Conservation (phyloP, 2,113 vertebrate genomes). For the Chitala chitala region DNA sequence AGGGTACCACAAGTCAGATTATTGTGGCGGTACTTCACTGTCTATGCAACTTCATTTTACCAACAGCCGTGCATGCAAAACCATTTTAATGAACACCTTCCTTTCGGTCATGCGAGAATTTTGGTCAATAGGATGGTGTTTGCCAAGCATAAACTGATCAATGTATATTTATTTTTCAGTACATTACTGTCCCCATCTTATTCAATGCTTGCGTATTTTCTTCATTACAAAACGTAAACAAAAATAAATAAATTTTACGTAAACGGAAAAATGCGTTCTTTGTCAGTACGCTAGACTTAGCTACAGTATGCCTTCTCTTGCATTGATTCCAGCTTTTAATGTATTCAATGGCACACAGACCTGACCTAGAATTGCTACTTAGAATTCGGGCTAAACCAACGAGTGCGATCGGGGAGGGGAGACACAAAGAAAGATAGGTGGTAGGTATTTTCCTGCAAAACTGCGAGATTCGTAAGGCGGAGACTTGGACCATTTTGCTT, state of each 20-base stretch:
- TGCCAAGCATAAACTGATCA: no score
- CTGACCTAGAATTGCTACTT: constrained; percentile 72
- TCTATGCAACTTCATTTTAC: no score
- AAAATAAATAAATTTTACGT: neutral
- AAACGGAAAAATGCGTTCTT: neutral
- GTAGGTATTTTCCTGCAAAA: constrained; percentile 5
- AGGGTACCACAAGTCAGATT: no score
- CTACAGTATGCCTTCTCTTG: constrained; percentile 5
- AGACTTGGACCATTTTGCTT: neutral
- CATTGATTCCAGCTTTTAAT: constrained; percentile 38
- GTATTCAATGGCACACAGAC: constrained; percentile 61
- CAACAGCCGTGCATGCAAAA: no score
- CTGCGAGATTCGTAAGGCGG: neutral
- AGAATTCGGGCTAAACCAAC: constrained; percentile 69
- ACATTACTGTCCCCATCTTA: neutral
- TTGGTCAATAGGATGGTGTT: no score
- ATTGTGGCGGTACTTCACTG: no score
- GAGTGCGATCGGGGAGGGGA: constrained; percentile 38
- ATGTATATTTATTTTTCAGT: neutral
- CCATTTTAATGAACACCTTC: no score
- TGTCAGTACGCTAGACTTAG: neutral
- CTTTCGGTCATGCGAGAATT: no score
- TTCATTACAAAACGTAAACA: neutral
- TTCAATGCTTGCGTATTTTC: neutral
- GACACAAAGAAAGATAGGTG: neutral